phyloP scores from a whole-genome alignment of 2,797 vertebrate species.

The Hylomyscus alleni region DNA sequence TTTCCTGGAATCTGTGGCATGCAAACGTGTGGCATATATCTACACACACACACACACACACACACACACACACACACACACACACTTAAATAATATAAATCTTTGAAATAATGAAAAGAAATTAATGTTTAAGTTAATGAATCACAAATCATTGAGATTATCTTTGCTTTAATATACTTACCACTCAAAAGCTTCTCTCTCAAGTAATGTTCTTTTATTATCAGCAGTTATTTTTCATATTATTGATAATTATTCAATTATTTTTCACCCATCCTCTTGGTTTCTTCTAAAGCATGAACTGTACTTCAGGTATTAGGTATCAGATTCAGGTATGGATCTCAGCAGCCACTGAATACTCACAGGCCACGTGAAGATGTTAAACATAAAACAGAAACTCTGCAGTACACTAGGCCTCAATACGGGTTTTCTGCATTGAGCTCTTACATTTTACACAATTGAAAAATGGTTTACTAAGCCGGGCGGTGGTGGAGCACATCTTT shows the following conservation, averaged over 20 bases:
- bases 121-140: background rate
- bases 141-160: constrained; percentile 17
- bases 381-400: background rate
- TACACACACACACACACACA: background rate
- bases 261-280: background rate
- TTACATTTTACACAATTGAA: constrained; percentile 21
- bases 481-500: too few species aligned
- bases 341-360: background rate
- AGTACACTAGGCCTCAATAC: background rate
- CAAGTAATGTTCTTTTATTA: background rate
- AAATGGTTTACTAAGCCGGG: constrained; percentile 59
- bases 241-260: background rate
- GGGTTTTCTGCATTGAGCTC: constrained; percentile 8
- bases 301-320: background rate
- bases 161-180: constrained; percentile 5
- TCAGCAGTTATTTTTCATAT: background rate
- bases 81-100: background rate
- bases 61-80: background rate
- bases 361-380: background rate
- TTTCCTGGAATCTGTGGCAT: background rate
- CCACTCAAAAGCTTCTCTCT: background rate
- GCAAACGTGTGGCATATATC: too few species aligned
- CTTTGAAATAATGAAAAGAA: background rate
- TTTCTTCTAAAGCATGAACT: background rate
- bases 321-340: background rate